These are phyloP conservation scores for Botia kubotai DNA, from an alignment of 2,797 vertebrate genomes.

Conservation along the genomic window DNA sequence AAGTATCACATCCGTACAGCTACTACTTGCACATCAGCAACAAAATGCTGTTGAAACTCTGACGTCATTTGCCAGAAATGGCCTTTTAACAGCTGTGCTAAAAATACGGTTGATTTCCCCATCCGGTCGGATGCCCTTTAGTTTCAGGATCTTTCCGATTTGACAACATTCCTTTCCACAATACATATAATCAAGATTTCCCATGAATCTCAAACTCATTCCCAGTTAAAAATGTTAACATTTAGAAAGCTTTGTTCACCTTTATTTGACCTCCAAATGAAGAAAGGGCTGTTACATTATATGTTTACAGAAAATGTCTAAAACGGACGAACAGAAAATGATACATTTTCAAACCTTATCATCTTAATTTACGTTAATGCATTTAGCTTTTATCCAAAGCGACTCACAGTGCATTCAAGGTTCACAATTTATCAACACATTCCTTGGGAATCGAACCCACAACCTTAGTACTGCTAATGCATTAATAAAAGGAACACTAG, in stretches of 20 bases:
- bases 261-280: not conserved
- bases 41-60: not conserved
- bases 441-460: too few species aligned
- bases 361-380: too few species aligned
- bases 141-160: not conserved
- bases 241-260: not conserved
- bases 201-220: too few species aligned
- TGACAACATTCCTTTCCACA: not conserved
- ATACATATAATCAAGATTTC: too few species aligned
- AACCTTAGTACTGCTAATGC: too few species aligned
- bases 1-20: not conserved
- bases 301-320: not conserved
- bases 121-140: not conserved
- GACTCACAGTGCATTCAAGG: too few species aligned
- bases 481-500: not conserved
- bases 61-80: not conserved
- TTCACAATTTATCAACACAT: too few species aligned
- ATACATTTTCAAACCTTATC: too few species aligned
- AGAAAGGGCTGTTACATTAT: not conserved
- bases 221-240: too few species aligned
- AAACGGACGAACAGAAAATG: not conserved
- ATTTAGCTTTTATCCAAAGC: too few species aligned
- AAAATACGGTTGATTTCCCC: not conserved
- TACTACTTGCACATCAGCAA: not conserved
- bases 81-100: not conserved